Conservation (phyloP, 2,113 vertebrate genomes). For the Megaceryle torquata region DNA sequence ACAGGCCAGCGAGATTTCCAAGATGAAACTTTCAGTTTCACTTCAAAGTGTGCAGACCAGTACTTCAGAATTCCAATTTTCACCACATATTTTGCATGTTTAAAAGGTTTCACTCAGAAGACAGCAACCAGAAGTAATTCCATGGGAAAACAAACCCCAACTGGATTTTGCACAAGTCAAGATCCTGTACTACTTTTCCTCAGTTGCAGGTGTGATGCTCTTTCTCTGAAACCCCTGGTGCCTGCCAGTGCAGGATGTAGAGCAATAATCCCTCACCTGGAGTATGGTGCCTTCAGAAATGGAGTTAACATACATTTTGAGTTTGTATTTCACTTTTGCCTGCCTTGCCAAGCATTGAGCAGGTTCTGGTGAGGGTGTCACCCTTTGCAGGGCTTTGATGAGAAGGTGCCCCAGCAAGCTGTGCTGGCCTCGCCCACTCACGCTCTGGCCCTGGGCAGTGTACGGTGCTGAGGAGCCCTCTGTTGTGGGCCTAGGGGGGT, state of each 20-base stretch:
- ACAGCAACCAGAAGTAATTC: neutral
- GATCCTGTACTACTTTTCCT: neutral
- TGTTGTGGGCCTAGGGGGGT: neutral
- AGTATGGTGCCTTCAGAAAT: neutral
- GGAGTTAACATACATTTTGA: neutral
- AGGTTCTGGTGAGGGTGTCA: neutral
- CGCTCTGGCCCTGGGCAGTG: rapidly evolving
- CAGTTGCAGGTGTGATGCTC: neutral
- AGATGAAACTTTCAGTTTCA: neutral
- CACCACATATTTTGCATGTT: slow-evolving; percentile 26
- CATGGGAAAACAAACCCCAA: neutral
- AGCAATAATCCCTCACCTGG: neutral
- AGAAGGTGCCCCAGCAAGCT: rapidly evolving
- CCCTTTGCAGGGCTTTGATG: neutral
- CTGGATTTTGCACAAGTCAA: neutral
- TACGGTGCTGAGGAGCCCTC: rapidly evolving
- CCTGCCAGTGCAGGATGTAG: neutral
- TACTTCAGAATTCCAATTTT: neutral
- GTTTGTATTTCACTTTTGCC: neutral
- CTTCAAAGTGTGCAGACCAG: slow-evolving; percentile 1
- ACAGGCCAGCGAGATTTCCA: neutral
- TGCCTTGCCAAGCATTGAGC: neutral
- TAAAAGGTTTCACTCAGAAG: slow-evolving; percentile 17
- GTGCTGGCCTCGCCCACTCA: neutral
- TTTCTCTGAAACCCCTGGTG: rapidly evolving